Conservation (phyloP, 2,113 vertebrate species). For the Saimiri boliviensis region DNA sequence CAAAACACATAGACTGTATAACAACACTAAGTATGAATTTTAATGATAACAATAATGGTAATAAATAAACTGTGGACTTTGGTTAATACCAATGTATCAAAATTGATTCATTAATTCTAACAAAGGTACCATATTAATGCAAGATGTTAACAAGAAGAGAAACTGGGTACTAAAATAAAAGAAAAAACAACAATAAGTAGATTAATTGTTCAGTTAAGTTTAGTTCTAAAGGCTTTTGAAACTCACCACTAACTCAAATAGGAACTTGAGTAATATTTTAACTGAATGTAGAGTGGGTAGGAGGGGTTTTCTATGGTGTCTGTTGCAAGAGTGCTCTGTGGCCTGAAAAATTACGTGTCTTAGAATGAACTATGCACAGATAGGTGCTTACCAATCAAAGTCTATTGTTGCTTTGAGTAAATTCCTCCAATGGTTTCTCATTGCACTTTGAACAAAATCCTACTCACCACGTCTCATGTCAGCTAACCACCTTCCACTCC, state of each 20-base stretch:
- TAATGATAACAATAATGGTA: not conserved
- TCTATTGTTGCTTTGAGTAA: not conserved
- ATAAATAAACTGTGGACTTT: not conserved
- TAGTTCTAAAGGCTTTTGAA: not conserved
- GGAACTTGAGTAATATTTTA: not conserved
- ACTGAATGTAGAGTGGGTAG: not conserved
- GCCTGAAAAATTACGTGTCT: not conserved
- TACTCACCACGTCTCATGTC: accelerated
- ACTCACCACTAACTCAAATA: not conserved
- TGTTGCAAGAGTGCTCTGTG: not conserved
- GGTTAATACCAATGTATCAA: not conserved
- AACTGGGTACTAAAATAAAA: not conserved
- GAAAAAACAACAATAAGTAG: no score
- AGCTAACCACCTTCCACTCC: no score
- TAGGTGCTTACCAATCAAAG: not conserved
- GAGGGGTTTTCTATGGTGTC: not conserved
- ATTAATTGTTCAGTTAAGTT: not conserved
- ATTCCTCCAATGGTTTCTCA: not conserved
- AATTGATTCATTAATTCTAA: not conserved
- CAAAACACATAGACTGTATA: not conserved
- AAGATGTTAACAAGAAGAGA: not conserved
- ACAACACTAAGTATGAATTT: not conserved
- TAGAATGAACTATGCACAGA: not conserved
- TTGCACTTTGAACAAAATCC: not conserved
- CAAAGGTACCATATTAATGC: not conserved